These are phyloP conservation scores for Schrankia costaestrigalis DNA, from an alignment of 2,888 invertebrate species.

Conservation along the genomic window DNA sequence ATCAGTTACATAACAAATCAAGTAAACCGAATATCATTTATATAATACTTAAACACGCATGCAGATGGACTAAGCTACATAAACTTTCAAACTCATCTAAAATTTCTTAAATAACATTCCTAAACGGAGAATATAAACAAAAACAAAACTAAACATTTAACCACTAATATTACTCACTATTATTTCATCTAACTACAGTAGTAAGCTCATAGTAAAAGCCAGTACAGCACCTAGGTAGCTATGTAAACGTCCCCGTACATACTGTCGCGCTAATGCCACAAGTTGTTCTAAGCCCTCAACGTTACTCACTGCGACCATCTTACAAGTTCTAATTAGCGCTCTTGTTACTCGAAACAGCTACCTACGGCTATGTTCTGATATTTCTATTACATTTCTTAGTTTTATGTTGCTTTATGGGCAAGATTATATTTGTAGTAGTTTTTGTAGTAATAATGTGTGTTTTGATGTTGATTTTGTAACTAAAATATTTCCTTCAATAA, in stretches of 20 bases:
- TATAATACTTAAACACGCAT: too few species aligned
- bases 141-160: too few species aligned
- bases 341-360: slow-evolving; percentile 46
- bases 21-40: too few species aligned
- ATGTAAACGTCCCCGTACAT: slow-evolving; percentile 15
- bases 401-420: slow-evolving; percentile 4
- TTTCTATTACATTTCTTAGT: slow-evolving; percentile 24
- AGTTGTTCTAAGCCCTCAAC: slow-evolving; percentile 39
- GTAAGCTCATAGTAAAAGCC: slow-evolving; percentile 1
- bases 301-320: slow-evolving; percentile 47
- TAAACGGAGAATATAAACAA: too few species aligned
- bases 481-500: slow-evolving; percentile 13
- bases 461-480: slow-evolving; percentile 7
- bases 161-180: too few species aligned
- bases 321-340: slow-evolving; percentile 52
- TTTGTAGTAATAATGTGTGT: background rate
- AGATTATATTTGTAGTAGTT: background rate
- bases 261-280: slow-evolving; percentile 36
- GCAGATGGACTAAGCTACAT: too few species aligned
- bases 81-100: too few species aligned
- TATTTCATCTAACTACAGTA: background rate
- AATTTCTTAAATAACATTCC: too few species aligned
- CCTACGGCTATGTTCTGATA: slow-evolving; percentile 30
- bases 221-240: slow-evolving; percentile 11
- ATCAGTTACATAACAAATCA: too few species aligned